Conservation (phyloP, 2,113 vertebrate species). For the Nothocercus nigrocapillus region DNA sequence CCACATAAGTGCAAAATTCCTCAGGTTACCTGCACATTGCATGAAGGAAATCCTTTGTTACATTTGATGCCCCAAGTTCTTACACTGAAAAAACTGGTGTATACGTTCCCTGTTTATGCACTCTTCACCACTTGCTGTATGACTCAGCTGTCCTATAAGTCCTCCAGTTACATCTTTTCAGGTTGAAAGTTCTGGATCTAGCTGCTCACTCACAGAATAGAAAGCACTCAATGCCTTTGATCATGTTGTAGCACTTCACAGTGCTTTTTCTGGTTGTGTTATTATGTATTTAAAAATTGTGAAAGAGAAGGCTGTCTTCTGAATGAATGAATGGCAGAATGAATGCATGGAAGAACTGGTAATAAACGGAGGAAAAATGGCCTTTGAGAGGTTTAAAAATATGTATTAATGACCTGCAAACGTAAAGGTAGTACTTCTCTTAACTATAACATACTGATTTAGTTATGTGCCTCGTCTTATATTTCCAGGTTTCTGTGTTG, state of each 20-base stretch:
- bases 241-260: neutral
- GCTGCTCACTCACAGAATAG: neutral
- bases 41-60: slow-evolving; percentile 5
- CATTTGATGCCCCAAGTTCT: neutral
- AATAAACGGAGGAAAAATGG: neutral
- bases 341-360: neutral
- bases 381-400: neutral
- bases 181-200: neutral
- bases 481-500: neutral
- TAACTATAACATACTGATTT: neutral
- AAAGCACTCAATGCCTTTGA: neutral
- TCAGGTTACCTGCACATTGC: neutral
- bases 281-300: neutral
- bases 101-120: neutral
- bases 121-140: neutral
- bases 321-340: neutral
- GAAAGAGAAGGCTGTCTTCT: neutral
- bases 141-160: neutral
- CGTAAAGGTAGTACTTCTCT: neutral
- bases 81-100: neutral
- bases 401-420: neutral
- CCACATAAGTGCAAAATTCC: neutral
- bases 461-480: neutral
- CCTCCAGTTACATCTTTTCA: neutral
- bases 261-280: neutral